Conservation (phyloP, 2,888 invertebrate genomes). For the Mimumesa dahlbomi region DNA sequence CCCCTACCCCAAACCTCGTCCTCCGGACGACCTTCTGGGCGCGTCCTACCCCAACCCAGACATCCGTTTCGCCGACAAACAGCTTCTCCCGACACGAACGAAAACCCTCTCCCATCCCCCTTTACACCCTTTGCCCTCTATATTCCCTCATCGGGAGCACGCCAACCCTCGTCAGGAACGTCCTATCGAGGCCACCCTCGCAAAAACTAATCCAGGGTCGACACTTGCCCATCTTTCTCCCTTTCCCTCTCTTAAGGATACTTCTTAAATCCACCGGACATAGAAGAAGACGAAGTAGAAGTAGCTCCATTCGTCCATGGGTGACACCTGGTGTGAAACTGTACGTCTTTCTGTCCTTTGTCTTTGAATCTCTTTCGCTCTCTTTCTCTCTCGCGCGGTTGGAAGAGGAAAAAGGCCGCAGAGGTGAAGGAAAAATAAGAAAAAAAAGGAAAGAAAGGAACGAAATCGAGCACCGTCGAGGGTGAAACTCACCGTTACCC, state of each 20-base stretch:
- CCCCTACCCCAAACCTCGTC: constrained; percentile 70
- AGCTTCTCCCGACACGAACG: constrained; percentile 42
- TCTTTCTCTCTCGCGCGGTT: too few relatives aligned
- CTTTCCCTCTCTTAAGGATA: not conserved
- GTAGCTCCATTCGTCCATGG: constrained; percentile 9
- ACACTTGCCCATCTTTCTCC: constrained; percentile 19
- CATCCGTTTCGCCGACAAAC: constrained; percentile 68
- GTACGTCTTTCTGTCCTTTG: not conserved
- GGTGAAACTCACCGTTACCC: too few relatives aligned
- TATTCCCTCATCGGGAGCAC: constrained; percentile 28
- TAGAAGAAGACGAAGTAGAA: constrained; percentile 30
- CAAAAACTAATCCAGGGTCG: constrained; percentile 58
- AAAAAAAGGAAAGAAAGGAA: too few relatives aligned
- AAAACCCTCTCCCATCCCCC: constrained; percentile 20
- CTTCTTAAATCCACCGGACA: constrained; percentile 12
- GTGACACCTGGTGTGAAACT: constrained; percentile 35
- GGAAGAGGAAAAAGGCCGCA: too few relatives aligned
- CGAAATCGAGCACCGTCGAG: too few relatives aligned
- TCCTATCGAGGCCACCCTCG: constrained; percentile 59
- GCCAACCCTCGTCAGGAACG: constrained; percentile 64
- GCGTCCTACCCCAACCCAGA: constrained; percentile 76
- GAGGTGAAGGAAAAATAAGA: too few relatives aligned
- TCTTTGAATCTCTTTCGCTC: too few relatives aligned
- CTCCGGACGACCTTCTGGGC: constrained; percentile 73
- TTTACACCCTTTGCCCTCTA: constrained; percentile 28